Evolutionary conservation across 1,140 invertebrate genomes (phyloP), one percentile per base, ranked within the genome.

Genomic region (Drosophila elegans): DNA sequence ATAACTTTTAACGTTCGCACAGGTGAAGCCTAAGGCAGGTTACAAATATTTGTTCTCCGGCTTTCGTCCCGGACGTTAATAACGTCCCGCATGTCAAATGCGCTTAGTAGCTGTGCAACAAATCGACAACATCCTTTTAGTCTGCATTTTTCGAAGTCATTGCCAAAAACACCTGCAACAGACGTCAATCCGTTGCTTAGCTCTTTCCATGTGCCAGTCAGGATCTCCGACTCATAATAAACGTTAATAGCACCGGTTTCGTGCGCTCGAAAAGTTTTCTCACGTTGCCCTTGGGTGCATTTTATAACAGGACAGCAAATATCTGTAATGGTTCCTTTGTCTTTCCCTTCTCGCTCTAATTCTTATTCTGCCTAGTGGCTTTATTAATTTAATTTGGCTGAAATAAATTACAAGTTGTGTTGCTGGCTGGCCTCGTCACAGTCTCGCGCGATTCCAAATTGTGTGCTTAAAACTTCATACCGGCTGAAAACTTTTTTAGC

Each of bases 371-470:
- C 57, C 53, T 59, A 41, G 64, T 63, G 68, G 66, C 62, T 63
- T 63, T 85, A 86, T 86, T 85, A 85, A 85, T 86, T 85, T 86
- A 85, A 85, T 85, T 85, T 86, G 77, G 82, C 82, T 80, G 74
- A 86, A 86, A 85, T 85, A 77, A 85, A 85, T 85, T 86, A 78
- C 74, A 75, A 81, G 73, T 77, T 77, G 39, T 5, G 16, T 32
- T 34, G 38, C 69, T 41, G 45, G 49, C 38, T 48, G 49, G 54
- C 49, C 59, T 81, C 78, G 68, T 77, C 79, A 82, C 68, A 83
- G 80, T 83, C 59, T 80, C 72, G 77, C 79, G 79, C 79, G 55
- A 53, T 57, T 76, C 71, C 68, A 84, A 84, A 80, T 85, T 84
- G 81, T 85, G 77, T 85, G 73, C 81, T 84, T 85, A 45, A 83